Evolutionary conservation across 2,888 invertebrate genomes (phyloP).

Genomic region (Periphyllus acericola): DNA sequence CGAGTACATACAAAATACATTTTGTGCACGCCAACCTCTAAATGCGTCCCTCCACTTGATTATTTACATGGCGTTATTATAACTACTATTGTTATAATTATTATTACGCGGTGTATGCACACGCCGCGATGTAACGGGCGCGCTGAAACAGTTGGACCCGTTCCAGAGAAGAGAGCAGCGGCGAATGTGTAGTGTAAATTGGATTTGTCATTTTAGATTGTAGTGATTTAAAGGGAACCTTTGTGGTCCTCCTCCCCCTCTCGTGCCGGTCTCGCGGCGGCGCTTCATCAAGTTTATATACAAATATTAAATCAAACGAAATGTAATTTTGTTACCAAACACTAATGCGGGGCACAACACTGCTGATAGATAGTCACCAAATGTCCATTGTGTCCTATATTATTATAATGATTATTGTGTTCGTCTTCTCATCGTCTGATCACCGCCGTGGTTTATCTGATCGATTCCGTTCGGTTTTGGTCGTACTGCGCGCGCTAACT

Average conservation of each 20-base stretch:
- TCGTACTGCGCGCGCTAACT: too few relatives aligned
- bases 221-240: constrained; percentile 40
- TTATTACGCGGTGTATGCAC: background rate
- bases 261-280: background rate
- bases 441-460: background rate
- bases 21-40: too few relatives aligned
- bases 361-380: background rate
- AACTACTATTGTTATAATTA: background rate
- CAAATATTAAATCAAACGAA: constrained; percentile 44
- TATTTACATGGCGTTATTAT: too few relatives aligned
- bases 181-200: constrained; percentile 11
- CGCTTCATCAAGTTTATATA: constrained; percentile 9
- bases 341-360: background rate
- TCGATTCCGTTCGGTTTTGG: too few relatives aligned
- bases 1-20: too few relatives aligned
- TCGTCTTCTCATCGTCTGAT: background rate
- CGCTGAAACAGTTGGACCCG: background rate
- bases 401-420: background rate
- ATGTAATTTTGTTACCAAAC: constrained; percentile 13
- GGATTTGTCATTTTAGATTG: constrained; percentile 39
- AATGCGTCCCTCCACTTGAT: too few relatives aligned
- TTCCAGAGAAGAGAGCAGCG: background rate
- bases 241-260: background rate
- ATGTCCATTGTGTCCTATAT: background rate
- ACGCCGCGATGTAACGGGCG: background rate